phyloP scores from a whole-genome alignment of 2,888 invertebrate species.

The Tyria jacobaeae region DNA sequence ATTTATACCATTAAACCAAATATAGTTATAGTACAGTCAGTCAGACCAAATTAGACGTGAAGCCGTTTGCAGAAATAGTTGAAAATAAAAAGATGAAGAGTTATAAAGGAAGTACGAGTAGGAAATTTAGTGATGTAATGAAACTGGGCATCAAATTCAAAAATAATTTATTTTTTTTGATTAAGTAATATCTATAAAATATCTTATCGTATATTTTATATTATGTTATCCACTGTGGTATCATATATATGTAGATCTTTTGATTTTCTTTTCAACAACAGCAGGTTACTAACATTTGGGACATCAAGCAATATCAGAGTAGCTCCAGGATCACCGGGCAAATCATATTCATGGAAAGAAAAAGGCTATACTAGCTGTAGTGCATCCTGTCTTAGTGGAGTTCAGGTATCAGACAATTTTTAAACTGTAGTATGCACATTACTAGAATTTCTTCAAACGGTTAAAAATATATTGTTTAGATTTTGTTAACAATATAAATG shows the following conservation, averaged over 20 bases:
- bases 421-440: not conserved
- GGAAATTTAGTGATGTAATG: too few relatives aligned
- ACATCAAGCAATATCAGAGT: constrained; percentile 88
- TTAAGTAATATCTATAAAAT: too few relatives aligned
- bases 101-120: too few relatives aligned
- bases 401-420: constrained; percentile 72
- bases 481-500: not conserved
- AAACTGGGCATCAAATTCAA: too few relatives aligned
- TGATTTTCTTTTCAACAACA: constrained; percentile 29
- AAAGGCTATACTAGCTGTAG: constrained; percentile 97
- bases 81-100: too few relatives aligned
- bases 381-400: constrained; percentile 96
- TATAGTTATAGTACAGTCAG: too few relatives aligned
- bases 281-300: constrained; percentile 77
- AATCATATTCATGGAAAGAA: constrained; percentile 95
- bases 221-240: not conserved
- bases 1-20: too few relatives aligned
- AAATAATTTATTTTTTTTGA: too few relatives aligned
- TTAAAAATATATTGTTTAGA: too few relatives aligned
- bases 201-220: not conserved
- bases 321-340: constrained; percentile 91
- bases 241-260: not conserved
- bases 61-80: too few relatives aligned
- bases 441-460: not conserved
- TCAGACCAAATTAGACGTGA: too few relatives aligned